Base-by-base conservation (phyloP, 2,888 invertebrate genomes). In the Scaeva pyrastri region DNA sequence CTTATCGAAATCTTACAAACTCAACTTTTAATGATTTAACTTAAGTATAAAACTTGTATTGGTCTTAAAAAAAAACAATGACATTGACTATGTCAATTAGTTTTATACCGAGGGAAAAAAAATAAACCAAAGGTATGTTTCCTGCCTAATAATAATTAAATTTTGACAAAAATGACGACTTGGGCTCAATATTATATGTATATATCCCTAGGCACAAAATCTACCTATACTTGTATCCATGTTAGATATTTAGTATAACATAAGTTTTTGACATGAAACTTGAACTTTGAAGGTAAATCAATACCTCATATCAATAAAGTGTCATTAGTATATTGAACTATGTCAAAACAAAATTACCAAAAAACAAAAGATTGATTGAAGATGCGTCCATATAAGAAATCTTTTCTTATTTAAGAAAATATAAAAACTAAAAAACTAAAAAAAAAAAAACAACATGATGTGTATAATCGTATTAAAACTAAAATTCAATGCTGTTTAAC, bases 251-350 rank as follows among this genome's bases (percentile, higher is more conserved):
- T 39, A 39, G 39, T 10, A 11, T 8, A 11, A 12, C 39, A 10
- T 39, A 39, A 1, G 12, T 5, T 50, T 21, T 21, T 8, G 50
- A 21, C 21, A 23, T 14, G 1, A 50, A 6, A 10, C 11, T 48
- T 48, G 10, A 48, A 11, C 3, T 48, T 19, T 48, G 48, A 48
- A 48, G 50, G 21, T 23, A 52, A n/a, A 52, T 52, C n/a, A 52
- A 26, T 26, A 14, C 23, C 7, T 1, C 8, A 3, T 14, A 23
- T 26, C 7, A 23, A 16, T 52, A 52, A 3, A 52, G 52, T 23
- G 52, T 52, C 52, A 52, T 52, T 52, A 31, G 31, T n/a, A 10
- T 26, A 26, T 52, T 52, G 52, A 52, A 52, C 52, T 52, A 52
- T 52, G 52, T 52, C 52, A 52, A 52, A 26, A 52, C 14, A 52